These are phyloP conservation scores for Neoniphon sammara DNA, from an alignment of 2,797 vertebrate species.

Conservation along the genomic window DNA sequence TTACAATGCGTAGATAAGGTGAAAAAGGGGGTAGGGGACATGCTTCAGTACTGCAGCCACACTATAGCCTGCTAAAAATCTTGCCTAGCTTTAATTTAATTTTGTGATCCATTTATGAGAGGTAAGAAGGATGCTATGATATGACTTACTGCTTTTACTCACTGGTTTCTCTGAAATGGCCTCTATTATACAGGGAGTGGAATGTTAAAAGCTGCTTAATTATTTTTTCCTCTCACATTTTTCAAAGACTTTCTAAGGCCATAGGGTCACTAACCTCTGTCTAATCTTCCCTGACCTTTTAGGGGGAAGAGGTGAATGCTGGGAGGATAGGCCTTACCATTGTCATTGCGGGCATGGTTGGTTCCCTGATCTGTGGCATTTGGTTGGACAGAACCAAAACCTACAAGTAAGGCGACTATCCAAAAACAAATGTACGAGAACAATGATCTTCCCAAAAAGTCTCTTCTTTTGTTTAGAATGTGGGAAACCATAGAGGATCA, in stretches of 20 bases:
- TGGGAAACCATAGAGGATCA: neutral
- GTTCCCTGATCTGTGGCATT: slow-evolving; percentile 92
- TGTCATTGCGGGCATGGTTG: slow-evolving; percentile 91
- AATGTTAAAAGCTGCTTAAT: neutral
- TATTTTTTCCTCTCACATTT: neutral
- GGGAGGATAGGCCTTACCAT: slow-evolving; percentile 97
- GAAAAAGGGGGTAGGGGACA: no score
- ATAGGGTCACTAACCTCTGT: neutral
- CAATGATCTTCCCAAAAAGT: neutral
- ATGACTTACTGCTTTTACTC: no score
- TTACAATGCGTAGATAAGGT: no score
- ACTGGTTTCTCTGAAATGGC: no score
- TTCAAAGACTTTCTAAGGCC: neutral
- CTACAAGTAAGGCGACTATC: slow-evolving; percentile 89
- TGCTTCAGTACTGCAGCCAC: no score
- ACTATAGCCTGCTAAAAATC: no score
- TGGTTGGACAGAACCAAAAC: slow-evolving; percentile 97
- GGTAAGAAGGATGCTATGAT: no score
- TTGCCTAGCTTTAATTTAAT: no score
- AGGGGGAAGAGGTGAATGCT: slow-evolving; percentile 95
- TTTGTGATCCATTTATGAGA: no score
- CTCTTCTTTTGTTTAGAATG: neutral
- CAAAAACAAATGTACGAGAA: neutral
- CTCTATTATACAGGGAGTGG: no score
- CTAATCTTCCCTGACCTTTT: slow-evolving; percentile 27